phyloP scores from a whole-genome alignment of 2,113 vertebrate genomes.

The Agapornis roseicollis region DNA sequence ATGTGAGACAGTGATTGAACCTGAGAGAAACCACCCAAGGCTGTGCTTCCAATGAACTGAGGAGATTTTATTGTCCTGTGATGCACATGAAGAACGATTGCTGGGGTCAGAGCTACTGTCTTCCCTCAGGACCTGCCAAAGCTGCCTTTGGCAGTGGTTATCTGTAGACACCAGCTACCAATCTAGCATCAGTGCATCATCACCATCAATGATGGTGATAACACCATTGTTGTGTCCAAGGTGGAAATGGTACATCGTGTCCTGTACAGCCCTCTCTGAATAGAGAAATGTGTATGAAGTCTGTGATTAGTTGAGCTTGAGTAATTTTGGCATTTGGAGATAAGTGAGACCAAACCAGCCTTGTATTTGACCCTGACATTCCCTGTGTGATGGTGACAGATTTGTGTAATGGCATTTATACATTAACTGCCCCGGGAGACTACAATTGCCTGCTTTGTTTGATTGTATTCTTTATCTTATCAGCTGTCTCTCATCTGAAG shows the following conservation, averaged over 20 bases:
- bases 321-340: neutral
- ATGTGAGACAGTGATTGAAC: neutral
- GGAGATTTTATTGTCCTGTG: neutral
- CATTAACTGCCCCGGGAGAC: neutral
- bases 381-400: neutral
- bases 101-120: neutral
- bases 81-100: neutral
- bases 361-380: constrained; percentile 7
- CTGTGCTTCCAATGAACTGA: neutral
- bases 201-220: neutral
- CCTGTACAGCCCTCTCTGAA: neutral
- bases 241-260: neutral
- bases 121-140: neutral
- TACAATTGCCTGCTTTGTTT: neutral
- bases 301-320: neutral
- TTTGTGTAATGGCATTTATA: neutral
- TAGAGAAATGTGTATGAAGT: neutral
- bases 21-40: neutral
- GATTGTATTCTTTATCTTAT: neutral
- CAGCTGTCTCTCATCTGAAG: neutral
- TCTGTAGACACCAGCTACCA: neutral
- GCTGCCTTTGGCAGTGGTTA: neutral
- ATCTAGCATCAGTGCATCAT: neutral
- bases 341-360: neutral
- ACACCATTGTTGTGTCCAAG: rapidly evolving